Conservation (phyloP, 2,888 invertebrate genomes). For the Stenodema calcarata region DNA sequence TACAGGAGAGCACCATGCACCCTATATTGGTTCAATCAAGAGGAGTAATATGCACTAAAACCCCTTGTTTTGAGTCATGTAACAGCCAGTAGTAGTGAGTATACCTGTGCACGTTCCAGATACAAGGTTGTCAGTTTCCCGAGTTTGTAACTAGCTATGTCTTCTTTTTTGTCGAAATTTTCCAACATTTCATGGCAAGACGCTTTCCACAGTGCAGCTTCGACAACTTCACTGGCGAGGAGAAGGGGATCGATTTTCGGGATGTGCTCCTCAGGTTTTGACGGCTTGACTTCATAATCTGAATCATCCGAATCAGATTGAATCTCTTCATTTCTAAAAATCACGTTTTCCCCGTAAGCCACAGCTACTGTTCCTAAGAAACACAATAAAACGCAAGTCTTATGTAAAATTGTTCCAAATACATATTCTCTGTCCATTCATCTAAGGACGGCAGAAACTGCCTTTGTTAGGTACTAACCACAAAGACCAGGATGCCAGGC, state of each 20-base stretch:
- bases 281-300: slow-evolving; percentile 46
- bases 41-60: too few species aligned
- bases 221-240: slow-evolving; percentile 21
- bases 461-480: slow-evolving; percentile 43
- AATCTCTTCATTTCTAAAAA: slow-evolving; percentile 49
- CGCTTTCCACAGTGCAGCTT: slow-evolving; percentile 31
- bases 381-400: background rate
- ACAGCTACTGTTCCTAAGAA: slow-evolving; percentile 55
- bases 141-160: slow-evolving; percentile 7
- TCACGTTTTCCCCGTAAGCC: slow-evolving; percentile 54
- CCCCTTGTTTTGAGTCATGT: too few species aligned
- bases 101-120: slow-evolving; percentile 17
- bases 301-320: slow-evolving; percentile 54
- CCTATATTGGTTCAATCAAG: too few species aligned
- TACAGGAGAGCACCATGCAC: too few species aligned
- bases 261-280: slow-evolving; percentile 7
- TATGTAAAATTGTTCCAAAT: too few species aligned
- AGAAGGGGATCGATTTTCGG: slow-evolving; percentile 24
- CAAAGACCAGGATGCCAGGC: slow-evolving; percentile 60
- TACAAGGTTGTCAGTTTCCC: background rate
- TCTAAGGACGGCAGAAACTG: too few species aligned
- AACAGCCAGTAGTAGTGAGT: too few species aligned
- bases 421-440: too few species aligned
- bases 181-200: background rate
- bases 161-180: slow-evolving; percentile 27